phyloP scores from a whole-genome alignment of 2,888 invertebrate species.

The Tromatobia lineatoria region DNA sequence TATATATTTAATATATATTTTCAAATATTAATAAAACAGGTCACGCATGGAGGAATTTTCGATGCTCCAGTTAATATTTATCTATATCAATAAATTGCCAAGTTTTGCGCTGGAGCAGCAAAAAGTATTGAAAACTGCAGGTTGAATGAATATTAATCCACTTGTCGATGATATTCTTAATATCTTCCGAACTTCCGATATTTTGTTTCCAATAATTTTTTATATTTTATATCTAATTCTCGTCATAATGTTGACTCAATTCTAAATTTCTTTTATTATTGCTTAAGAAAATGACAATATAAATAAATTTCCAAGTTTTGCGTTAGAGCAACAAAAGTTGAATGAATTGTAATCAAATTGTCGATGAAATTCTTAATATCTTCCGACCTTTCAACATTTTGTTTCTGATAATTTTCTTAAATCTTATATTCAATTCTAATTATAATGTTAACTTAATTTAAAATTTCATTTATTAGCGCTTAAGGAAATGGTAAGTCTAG shows the following conservation, averaged over 20 bases:
- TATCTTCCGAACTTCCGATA: background rate
- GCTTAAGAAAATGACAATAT: no score
- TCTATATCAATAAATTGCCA: no score
- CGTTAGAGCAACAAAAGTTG: no score
- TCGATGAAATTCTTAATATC: no score
- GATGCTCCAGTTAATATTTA: background rate
- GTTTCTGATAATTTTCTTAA: background rate
- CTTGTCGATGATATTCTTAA: background rate
- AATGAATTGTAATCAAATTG: no score
- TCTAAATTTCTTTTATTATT: no score
- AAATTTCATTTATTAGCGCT: background rate
- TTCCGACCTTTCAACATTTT: no score
- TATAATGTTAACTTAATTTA: background rate
- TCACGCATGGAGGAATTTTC: background rate
- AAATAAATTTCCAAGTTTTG: no score
- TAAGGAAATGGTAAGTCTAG: background rate
- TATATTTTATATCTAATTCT: no score
- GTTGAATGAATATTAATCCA: background rate
- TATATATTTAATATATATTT: background rate
- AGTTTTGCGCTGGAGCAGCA: no score
- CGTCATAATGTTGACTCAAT: no score
- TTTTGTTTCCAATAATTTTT: no score
- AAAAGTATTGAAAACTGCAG: background rate
- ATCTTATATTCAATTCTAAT: background rate
- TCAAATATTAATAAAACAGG: background rate